Evolutionary conservation across 2,113 vertebrate species (phyloP), one percentile per base, ranked within the genome.

Genomic region (Pogona vitticeps): DNA sequence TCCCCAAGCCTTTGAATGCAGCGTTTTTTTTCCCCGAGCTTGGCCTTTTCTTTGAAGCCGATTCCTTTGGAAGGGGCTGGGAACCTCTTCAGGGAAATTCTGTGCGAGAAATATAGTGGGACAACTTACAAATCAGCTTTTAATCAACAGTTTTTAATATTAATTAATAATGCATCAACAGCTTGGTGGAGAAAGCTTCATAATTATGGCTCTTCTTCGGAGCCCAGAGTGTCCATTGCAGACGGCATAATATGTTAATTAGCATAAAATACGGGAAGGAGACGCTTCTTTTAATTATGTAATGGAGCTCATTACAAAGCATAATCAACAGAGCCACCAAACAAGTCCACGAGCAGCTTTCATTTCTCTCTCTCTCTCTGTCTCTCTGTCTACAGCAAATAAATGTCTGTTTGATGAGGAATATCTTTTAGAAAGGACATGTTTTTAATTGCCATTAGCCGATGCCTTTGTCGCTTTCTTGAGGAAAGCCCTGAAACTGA

Each of bases 131-230:
- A 96, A 95, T 95, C 95, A 94, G 86, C 91, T 94, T 94, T 96
- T 96, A 95, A 95, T 96, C 95, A 96, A 95, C 93, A 96, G 90
- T 95, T 96, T n/a, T 96, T 95, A 89, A 95, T 95, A 94, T 92
- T 95, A 96, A 96, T 96, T 96, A 97, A 97, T 96, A 96, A 97
- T 96, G 95, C 93, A 96, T 95, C 95, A 93, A 80, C 91, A 91
- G 63, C 80, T 95, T 87, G 87, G 94, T 90, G 93, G 93, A 94
- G 96, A 93, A 94, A 94, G 95, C 96, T 93, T 90, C 93, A 94
- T 96, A 95, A 96, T 97, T 95, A 96, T 87, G 12, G 84, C 91
- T 92, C 93, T 88, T 89, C 91, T 94, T 58, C 91, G 95, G 92
- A 95, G 94, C 92, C 92, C 94, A 88, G 89, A 93, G 83, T 96